Evolutionary conservation across 2,113 vertebrate genomes (phyloP).

Genomic region (Phocoena phocoena): DNA sequence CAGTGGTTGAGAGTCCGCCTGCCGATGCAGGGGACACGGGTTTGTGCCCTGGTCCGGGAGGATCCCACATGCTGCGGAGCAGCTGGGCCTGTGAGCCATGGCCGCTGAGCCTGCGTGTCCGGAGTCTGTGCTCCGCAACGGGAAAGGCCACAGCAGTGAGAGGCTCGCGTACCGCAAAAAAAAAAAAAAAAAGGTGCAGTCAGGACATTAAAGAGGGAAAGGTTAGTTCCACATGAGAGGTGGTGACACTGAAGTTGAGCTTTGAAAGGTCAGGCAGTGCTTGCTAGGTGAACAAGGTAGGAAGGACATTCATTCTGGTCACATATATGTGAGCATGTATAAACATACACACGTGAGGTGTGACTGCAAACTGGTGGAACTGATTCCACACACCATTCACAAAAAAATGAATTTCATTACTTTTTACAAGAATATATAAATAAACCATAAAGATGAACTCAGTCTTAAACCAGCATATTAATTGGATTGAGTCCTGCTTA

Average conservation of each 20-base stretch:
- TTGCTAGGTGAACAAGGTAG: not conserved
- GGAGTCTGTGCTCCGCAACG: too few species aligned
- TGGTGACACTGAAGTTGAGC: not conserved
- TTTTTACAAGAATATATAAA: constrained; percentile 54
- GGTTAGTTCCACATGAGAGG: not conserved
- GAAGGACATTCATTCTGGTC: constrained; percentile 1
- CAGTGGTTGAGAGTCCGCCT: too few species aligned
- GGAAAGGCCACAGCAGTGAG: too few species aligned
- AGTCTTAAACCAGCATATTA: constrained; percentile 41
- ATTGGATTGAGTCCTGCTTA: constrained; percentile 22
- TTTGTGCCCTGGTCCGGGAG: too few species aligned
- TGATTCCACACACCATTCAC: constrained; percentile 37
- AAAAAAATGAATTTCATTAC: constrained; percentile 43
- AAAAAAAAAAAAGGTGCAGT: not conserved
- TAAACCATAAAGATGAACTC: constrained; percentile 37
- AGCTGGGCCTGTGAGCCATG: too few species aligned
- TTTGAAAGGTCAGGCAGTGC: not conserved
- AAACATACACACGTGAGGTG: not conserved
- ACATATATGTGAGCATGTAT: not conserved
- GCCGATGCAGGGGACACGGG: too few species aligned
- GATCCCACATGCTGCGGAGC: too few species aligned
- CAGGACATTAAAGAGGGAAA: not conserved
- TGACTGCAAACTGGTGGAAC: not conserved
- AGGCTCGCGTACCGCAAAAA: too few species aligned
- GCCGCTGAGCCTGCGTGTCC: too few species aligned